Percentiles rank a stretch among this genome's conserved stretches.
Evolutionary conservation across 2,113 vertebrate species (phyloP).

Genomic region (Scytalopus superciliaris): DNA sequence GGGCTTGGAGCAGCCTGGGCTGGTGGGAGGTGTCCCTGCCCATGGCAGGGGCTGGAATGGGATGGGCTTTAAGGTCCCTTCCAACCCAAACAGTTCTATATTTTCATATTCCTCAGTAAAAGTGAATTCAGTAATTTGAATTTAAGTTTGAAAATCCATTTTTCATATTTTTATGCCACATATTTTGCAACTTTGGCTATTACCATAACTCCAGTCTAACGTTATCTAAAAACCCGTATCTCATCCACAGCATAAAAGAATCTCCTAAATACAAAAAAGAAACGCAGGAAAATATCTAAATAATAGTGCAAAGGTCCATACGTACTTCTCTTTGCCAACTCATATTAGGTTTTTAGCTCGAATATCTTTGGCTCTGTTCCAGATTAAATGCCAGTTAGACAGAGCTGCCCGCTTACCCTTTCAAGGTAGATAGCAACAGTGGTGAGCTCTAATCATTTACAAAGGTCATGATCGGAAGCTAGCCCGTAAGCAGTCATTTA

Average conservation of each 20-base stretch:
- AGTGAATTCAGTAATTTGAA: neutral
- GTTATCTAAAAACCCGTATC: neutral
- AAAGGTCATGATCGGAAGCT: slow-evolving; percentile 89
- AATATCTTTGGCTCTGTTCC: slow-evolving; percentile 80
- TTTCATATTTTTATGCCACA: neutral
- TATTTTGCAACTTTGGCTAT: neutral
- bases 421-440: slow-evolving; percentile 80
- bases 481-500: slow-evolving; percentile 83
- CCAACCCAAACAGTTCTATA: neutral
- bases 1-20: neutral
- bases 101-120: neutral
- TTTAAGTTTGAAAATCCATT: neutral
- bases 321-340: slow-evolving; percentile 77
- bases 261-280: neutral
- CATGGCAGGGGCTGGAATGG: neutral
- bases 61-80: neutral
- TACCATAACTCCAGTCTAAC: neutral
- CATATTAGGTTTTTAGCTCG: slow-evolving; percentile 74
- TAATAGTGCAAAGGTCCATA: slow-evolving; percentile 48
- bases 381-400: slow-evolving; percentile 88
- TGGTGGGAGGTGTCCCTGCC: too few species aligned
- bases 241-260: neutral
- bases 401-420: slow-evolving; percentile 81
- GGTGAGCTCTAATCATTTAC: slow-evolving; percentile 89
- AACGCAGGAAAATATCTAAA: neutral